Evolutionary conservation across 2,888 invertebrate genomes (phyloP).

Genomic region (Pheosia tremula): DNA sequence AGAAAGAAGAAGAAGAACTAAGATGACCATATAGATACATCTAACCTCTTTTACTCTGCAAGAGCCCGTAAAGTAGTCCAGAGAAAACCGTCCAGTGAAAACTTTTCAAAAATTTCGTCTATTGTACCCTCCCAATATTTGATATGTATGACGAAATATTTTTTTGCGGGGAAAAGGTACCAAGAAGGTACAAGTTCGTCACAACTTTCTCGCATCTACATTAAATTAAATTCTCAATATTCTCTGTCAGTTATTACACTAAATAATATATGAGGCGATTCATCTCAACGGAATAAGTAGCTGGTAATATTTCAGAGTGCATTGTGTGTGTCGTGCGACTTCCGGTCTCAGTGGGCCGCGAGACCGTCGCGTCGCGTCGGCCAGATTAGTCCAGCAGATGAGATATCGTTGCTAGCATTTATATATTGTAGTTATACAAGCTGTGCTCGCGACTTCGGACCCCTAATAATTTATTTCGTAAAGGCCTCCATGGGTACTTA

Average conservation of each 20-base stretch:
- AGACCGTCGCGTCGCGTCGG: conserved; percentile 36
- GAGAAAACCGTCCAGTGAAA: no score
- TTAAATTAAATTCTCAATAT: conserved; percentile 31
- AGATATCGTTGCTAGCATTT: conserved; percentile 47
- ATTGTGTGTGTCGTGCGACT: conserved; percentile 65
- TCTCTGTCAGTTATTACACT: conserved; percentile 67
- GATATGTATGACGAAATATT: no score
- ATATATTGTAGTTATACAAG: background rate
- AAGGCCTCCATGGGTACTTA: no score
- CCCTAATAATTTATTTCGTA: no score
- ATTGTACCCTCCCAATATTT: no score
- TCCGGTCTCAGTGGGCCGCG: conserved; percentile 57
- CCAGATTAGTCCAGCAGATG: conserved; percentile 37
- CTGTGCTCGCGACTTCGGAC: no score
- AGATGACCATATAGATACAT: no score
- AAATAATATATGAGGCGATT: conserved; percentile 78
- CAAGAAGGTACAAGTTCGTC: background rate
- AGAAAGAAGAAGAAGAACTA: no score
- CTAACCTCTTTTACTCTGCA: no score
- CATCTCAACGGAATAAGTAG: conserved; percentile 72
- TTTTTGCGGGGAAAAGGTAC: no score
- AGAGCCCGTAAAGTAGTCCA: no score
- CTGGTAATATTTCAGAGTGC: conserved; percentile 64
- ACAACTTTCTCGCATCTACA: conserved; percentile 32
- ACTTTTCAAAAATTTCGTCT: no score